phyloP scores from a whole-genome alignment of 2,113 vertebrate species.

The Myotis lucifugus region DNA sequence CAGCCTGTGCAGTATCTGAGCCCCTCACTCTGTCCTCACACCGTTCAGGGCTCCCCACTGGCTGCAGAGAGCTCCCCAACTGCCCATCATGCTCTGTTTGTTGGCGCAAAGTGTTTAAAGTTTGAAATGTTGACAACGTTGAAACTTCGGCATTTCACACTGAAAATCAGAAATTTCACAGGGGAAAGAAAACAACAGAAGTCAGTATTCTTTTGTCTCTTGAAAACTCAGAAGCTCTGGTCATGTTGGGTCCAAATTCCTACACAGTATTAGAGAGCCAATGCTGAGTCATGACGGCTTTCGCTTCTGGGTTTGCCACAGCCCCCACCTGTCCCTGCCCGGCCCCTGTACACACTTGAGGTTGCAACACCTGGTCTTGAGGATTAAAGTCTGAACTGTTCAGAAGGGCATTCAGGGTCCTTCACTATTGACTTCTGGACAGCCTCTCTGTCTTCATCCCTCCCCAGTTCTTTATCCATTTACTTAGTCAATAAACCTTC shows the following conservation, averaged over 20 bases:
- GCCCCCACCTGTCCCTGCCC: not conserved
- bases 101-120: not conserved
- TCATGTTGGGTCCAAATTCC: not conserved
- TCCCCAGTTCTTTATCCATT: not conserved
- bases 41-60: not conserved
- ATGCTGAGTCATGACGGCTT: not conserved
- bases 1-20: not conserved
- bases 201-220: not conserved
- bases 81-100: not conserved
- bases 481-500: not conserved
- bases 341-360: not conserved
- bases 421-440: not conserved
- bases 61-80: not conserved
- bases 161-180: conserved; percentile 7
- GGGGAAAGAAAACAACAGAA: not conserved
- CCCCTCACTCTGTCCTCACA: not conserved
- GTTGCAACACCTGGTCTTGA: not conserved
- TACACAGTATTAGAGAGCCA: not conserved
- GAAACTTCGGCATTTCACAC: not conserved
- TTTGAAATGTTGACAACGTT: not conserved
- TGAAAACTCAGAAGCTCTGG: not conserved
- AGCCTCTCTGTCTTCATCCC: not conserved
- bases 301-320: not conserved
- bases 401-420: not conserved
- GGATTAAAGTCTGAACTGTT: not conserved